Percentiles rank a stretch among this genome's conserved stretches.
Evolutionary conservation across 2,113 vertebrate genomes (phyloP).

Genomic region (Stegastes partitus): DNA sequence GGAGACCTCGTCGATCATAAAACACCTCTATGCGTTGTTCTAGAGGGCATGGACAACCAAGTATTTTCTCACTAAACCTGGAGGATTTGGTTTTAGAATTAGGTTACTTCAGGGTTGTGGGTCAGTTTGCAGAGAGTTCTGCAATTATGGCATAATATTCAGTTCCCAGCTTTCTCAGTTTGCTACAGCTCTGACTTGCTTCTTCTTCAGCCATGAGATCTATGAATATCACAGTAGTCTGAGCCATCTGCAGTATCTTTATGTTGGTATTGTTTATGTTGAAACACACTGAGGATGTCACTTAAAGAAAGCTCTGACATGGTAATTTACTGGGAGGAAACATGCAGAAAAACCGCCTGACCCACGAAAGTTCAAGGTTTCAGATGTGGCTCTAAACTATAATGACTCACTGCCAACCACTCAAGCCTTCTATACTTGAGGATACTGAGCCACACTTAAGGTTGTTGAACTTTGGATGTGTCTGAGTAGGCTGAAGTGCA

Average conservation of each 20-base stretch:
- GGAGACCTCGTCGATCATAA: no score
- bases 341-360: not conserved
- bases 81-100: not conserved
- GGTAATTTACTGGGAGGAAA: not conserved
- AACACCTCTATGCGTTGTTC: not conserved
- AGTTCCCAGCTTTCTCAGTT: not conserved
- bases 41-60: not conserved
- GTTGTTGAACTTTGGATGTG: not conserved
- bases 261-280: not conserved
- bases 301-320: not conserved
- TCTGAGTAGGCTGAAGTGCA: slow-evolving; percentile 10
- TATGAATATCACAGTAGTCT: not conserved
- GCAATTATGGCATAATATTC: not conserved
- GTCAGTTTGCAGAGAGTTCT: not conserved
- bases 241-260: not conserved
- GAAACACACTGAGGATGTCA: not conserved
- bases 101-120: not conserved
- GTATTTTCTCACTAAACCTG: no score
- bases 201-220: not conserved
- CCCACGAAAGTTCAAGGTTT: not conserved
- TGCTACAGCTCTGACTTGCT: not conserved
- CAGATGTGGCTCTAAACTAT: not conserved
- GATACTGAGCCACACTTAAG: slow-evolving; percentile 5
- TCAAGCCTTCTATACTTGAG: slow-evolving; percentile 11
- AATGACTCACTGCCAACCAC: slow-evolving; percentile 20